Evolutionary conservation across 2,113 vertebrate species (phyloP).

Genomic region (Aix galericulata): DNA sequence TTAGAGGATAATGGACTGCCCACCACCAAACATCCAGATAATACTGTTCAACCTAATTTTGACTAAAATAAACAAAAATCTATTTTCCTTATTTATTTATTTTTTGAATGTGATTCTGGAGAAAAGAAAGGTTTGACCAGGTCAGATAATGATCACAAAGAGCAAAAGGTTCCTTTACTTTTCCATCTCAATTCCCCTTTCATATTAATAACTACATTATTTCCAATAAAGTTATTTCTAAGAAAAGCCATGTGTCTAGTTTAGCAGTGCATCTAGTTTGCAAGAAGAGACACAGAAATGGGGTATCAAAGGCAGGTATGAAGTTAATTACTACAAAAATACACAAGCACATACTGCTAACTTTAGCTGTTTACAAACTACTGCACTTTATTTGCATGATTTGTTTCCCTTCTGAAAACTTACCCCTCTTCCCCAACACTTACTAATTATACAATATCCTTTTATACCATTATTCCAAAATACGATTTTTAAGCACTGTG

Average conservation of each 20-base stretch:
- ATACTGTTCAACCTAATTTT: not conserved
- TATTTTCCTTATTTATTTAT: not conserved
- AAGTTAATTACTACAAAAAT: not conserved
- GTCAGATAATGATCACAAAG: not conserved
- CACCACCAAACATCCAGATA: not conserved
- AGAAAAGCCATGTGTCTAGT: not conserved
- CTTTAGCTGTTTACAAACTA: not conserved
- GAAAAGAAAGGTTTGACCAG: not conserved
- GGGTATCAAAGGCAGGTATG: not conserved
- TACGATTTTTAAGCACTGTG: not conserved
- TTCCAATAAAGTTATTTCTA: not conserved
- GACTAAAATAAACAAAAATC: not conserved
- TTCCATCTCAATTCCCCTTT: not conserved
- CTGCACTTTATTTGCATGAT: not conserved
- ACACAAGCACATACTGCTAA: not conserved
- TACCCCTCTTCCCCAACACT: accelerated
- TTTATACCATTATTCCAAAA: not conserved
- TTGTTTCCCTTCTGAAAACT: not conserved
- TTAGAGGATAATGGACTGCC: not conserved
- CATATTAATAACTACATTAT: not conserved
- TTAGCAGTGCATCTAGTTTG: not conserved
- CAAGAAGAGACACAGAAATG: not conserved
- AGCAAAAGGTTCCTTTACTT: not conserved
- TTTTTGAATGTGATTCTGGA: not conserved
- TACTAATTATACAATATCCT: not conserved